Evolutionary conservation across 1,140 invertebrate genomes (phyloP).

Genomic region (Diprion similis): DNA sequence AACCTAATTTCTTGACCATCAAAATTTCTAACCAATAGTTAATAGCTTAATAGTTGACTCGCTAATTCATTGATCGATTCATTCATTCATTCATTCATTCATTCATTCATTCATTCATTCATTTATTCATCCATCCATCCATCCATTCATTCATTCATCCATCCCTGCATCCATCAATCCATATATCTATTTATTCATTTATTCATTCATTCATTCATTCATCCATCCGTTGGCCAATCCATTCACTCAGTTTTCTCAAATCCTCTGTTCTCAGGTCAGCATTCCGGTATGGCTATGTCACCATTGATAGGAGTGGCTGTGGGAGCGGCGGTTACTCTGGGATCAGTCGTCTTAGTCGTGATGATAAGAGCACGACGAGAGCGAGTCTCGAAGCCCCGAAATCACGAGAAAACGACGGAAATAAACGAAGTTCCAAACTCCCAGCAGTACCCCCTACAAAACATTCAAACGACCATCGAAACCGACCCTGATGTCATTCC

Average conservation of each 20-base stretch:
- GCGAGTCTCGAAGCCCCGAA: conserved; percentile 53
- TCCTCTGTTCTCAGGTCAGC: conserved; percentile 59
- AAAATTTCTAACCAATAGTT: neutral
- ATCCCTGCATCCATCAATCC: too few relatives aligned
- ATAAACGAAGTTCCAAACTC: conserved; percentile 53
- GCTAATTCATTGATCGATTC: neutral
- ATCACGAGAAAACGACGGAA: conserved; percentile 54
- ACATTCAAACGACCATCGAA: conserved; percentile 64
- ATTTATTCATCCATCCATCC: neutral
- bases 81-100: neutral
- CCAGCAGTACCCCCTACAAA: conserved; percentile 58
- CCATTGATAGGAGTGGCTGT: conserved; percentile 64
- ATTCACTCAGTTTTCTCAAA: neutral
- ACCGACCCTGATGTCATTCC: conserved; percentile 78
- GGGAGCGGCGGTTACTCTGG: conserved; percentile 63
- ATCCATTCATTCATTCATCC: too few relatives aligned
- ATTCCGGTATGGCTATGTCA: conserved; percentile 63
- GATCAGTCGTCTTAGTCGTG: conserved; percentile 62
- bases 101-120: neutral
- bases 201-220: neutral
- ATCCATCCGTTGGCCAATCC: neutral
- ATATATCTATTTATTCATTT: neutral
- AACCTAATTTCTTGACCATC: too few relatives aligned
- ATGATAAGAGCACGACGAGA: conserved; percentile 59
- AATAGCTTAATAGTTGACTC: neutral